Evolutionary conservation across 2,797 vertebrate species (phyloP).

Genomic region (Diplodus puntazzo): DNA sequence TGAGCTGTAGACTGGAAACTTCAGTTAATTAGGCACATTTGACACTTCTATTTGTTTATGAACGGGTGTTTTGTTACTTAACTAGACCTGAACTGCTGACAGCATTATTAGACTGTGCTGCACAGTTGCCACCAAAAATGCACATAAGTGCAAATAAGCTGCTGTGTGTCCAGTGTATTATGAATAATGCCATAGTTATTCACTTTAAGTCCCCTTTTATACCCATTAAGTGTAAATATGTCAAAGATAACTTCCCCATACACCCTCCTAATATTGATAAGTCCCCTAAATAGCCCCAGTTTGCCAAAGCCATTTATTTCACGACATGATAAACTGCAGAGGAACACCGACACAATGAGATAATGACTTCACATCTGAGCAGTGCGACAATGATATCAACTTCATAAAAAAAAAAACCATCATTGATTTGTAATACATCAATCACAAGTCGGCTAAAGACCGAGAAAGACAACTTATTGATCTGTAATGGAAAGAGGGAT

Average conservation of each 20-base stretch:
- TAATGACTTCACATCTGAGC: neutral
- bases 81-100: conserved; percentile 4
- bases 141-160: neutral
- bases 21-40: neutral
- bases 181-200: conserved; percentile 8
- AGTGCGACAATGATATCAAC: conserved; percentile 29
- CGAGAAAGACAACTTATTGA: conserved; percentile 57
- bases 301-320: conserved; percentile 4
- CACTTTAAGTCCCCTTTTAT: neutral
- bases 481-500: conserved; percentile 32
- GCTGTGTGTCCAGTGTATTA: neutral
- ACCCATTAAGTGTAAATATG: neutral
- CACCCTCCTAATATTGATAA: neutral
- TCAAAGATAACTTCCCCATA: neutral
- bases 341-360: conserved; percentile 12
- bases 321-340: conserved; percentile 25
- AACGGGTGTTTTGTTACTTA: conserved; percentile 14
- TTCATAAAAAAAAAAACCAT: conserved; percentile 42
- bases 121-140: neutral
- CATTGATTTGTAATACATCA: conserved; percentile 59
- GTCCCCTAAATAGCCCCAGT: neutral
- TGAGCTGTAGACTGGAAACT: conserved; percentile 7
- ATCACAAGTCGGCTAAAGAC: conserved; percentile 36
- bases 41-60: conserved; percentile 21
- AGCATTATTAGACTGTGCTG: neutral